Evolutionary conservation across 2,888 invertebrate genomes (phyloP).

Genomic region (Notodonta ziczac): DNA sequence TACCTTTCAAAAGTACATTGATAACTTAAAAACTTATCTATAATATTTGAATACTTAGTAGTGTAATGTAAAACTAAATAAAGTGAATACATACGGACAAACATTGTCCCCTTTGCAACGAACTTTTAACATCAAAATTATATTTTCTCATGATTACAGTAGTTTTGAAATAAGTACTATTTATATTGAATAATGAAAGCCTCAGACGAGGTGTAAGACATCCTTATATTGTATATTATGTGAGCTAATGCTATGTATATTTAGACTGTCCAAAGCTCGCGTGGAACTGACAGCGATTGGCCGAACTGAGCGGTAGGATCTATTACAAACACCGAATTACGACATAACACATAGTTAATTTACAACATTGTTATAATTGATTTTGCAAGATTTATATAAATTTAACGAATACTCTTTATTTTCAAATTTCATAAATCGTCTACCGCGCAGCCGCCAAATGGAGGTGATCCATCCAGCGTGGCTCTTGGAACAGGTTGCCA

Average conservation of each 20-base stretch:
- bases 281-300: constrained; percentile 50
- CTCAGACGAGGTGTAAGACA: constrained; percentile 65
- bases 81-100: too few relatives aligned
- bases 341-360: constrained; percentile 36
- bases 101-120: constrained; percentile 78
- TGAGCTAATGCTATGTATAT: constrained; percentile 65
- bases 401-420: constrained; percentile 35
- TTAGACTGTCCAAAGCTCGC: constrained; percentile 61
- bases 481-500: constrained; percentile 5
- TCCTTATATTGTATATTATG: constrained; percentile 57
- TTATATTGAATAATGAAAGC: constrained; percentile 77
- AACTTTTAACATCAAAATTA: constrained; percentile 75
- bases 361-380: constrained; percentile 44
- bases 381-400: constrained; percentile 37
- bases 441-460: constrained; percentile 47
- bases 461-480: constrained; percentile 53
- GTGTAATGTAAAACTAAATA: too few relatives aligned
- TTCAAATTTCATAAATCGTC: constrained; percentile 34
- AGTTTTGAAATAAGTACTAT: constrained; percentile 79
- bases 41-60: too few relatives aligned
- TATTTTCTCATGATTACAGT: constrained; percentile 75
- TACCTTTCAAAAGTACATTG: too few relatives aligned
- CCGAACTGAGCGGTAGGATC: constrained; percentile 41
- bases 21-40: too few relatives aligned
- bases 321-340: constrained; percentile 41